phyloP scores from a whole-genome alignment of 1,140 invertebrate species.

The Goniozus legneri region DNA sequence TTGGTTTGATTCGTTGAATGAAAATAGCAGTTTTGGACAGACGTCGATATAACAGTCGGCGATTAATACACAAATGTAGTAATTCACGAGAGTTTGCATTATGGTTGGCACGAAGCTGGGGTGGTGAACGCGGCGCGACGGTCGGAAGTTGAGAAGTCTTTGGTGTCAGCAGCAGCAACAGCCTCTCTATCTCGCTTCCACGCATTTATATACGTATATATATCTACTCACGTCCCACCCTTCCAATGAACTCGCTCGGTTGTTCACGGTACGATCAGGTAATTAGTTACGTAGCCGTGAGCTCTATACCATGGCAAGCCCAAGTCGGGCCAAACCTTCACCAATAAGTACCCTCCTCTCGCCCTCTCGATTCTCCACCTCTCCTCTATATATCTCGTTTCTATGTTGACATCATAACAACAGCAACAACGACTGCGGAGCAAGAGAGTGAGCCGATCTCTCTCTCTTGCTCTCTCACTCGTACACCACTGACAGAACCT shows the following conservation, averaged over 20 bases:
- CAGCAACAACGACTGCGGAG: slow-evolving; percentile 10
- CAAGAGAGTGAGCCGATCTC: too few species aligned
- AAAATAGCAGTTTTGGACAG: too few species aligned
- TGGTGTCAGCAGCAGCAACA: slow-evolving; percentile 39
- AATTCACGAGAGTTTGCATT: slow-evolving; percentile 27
- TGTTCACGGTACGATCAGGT: slow-evolving; percentile 38
- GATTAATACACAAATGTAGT: slow-evolving; percentile 2
- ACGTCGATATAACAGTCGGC: too few species aligned
- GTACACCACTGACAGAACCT: too few species aligned
- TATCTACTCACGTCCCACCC: slow-evolving; percentile 15
- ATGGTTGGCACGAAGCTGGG: slow-evolving; percentile 20
- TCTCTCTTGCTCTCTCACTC: too few species aligned
- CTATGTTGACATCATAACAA: too few species aligned
- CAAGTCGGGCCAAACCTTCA: slow-evolving; percentile 25
- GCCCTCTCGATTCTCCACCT: too few species aligned
- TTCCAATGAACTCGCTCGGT: slow-evolving; percentile 35
- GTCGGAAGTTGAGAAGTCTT: slow-evolving; percentile 42
- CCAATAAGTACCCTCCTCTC: too few species aligned
- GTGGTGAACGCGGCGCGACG: slow-evolving; percentile 25
- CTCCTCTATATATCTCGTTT: too few species aligned
- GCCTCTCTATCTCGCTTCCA: slow-evolving; percentile 5
- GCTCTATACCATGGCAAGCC: slow-evolving; percentile 24
- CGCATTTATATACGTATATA: slow-evolving; percentile 6
- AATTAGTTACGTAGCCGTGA: slow-evolving; percentile 44
- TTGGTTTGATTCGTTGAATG: too few species aligned